phyloP scores from a whole-genome alignment of 2,113 vertebrate species.

The Galemys pyrenaicus region DNA sequence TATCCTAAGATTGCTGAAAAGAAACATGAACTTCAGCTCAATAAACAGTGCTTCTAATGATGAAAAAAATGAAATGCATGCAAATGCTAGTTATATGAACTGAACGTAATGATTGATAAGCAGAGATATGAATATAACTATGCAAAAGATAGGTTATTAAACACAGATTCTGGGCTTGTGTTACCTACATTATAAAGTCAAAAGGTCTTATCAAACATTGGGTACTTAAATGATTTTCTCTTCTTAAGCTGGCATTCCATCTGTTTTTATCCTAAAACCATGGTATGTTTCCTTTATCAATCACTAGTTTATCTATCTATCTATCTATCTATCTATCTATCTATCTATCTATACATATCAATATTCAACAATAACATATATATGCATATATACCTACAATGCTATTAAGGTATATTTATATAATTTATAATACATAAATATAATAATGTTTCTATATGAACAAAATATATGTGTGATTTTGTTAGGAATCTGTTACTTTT shows the following conservation, averaged over 20 bases:
- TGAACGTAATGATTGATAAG: not conserved
- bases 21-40: not conserved
- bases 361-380: not conserved
- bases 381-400: not conserved
- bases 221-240: not conserved
- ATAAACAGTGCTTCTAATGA: not conserved
- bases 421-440: not conserved
- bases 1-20: not conserved
- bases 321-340: too few relatives aligned
- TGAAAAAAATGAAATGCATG: not conserved
- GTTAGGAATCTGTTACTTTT: not conserved
- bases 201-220: not conserved
- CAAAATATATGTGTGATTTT: not conserved
- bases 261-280: not conserved
- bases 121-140: not conserved
- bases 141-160: not conserved
- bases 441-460: not conserved
- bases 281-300: accelerated
- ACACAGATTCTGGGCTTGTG: not conserved
- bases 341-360: too few relatives aligned
- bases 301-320: too few relatives aligned
- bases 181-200: not conserved
- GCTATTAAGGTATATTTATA: not conserved
- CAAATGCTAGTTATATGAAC: not conserved
- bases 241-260: not conserved